Percentiles rank a stretch among this genome's conserved stretches.
phyloP scores from a whole-genome alignment of 2,113 vertebrate genomes.

The Toxotes chatareus region DNA sequence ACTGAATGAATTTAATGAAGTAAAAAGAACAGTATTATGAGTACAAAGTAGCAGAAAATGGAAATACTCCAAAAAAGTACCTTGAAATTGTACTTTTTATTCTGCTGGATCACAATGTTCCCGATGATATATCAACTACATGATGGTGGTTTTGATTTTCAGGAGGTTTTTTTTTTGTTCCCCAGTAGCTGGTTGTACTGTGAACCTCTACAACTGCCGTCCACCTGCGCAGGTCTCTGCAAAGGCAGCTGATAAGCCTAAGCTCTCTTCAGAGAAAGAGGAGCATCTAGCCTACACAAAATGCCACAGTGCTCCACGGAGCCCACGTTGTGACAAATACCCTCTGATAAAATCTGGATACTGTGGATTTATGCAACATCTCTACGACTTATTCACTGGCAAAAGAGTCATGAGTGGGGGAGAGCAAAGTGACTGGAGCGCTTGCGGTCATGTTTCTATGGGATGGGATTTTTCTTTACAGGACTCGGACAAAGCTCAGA shows the following conservation, averaged over 20 bases:
- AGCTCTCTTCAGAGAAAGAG: slow-evolving; percentile 38
- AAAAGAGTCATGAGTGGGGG: not conserved
- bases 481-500: not conserved
- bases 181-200: not conserved
- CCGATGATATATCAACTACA: too few species aligned
- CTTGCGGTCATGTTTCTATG: slow-evolving; percentile 10
- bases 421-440: slow-evolving; percentile 1
- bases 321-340: slow-evolving; percentile 44
- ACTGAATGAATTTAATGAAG: not conserved
- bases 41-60: too few species aligned
- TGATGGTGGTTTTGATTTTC: not conserved
- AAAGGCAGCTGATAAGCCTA: slow-evolving; percentile 51
- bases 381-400: slow-evolving; percentile 11
- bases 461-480: slow-evolving; percentile 25
- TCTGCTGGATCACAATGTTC: too few species aligned
- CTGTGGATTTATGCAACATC: slow-evolving; percentile 53
- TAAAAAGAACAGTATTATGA: not conserved
- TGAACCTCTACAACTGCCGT: not conserved
- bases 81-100: too few species aligned
- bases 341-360: slow-evolving; percentile 49
- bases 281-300: slow-evolving; percentile 45
- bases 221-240: slow-evolving; percentile 36
- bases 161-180: not conserved
- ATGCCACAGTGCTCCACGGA: slow-evolving; percentile 39
- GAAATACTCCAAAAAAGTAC: not conserved